Evolutionary conservation across 2,797 vertebrate genomes (phyloP), one percentile per base, ranked within the genome.

Genomic region (Coendou prehensilis): DNA sequence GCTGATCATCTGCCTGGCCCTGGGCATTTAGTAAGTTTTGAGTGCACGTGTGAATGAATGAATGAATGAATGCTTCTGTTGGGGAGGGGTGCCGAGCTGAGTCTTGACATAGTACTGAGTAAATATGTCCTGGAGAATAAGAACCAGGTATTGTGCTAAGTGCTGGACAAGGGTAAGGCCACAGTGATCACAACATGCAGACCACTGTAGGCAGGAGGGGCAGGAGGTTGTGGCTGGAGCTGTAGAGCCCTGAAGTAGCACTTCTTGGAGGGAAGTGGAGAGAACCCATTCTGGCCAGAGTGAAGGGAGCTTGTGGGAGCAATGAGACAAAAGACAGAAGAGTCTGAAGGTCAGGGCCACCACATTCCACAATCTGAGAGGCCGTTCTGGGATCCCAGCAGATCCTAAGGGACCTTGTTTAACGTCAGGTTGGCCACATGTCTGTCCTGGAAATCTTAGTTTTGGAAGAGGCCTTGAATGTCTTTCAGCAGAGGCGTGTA

Each of bases 391-490:
- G 52, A 18, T 10, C 57, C 3, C 2, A 37, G 87, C 14, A 30
- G 71, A 23, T 91, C 26, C 3, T 22, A 10, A 87, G 45, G 81
- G 85, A 81, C n/a, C 87, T 41, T 41, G 37, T 64, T 26, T 33
- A 56, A 15, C 5, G 26, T 45, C 87, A 69, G 2, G 41, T 26
- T 37, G 90, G 23, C 52, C 11, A 18, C 14, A 26, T 87, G 33
- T 41, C 61, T 83, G 1, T 89, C 82, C 76, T 79, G 20, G 28
- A 87, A 80, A 45, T 79, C 47, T 87, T 67, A 76, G 69, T 89
- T 84, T 67, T 41, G 33, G 56, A 75, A 56, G 73, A 79, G n/a
- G 33, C 30, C 14, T 37, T 63, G 52, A 69, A 1, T 41, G 20
- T 75, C 37, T 57, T 73, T 87, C 69, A 85, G 45, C 56, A 87